These are phyloP conservation scores for Perca schrenkii DNA, from an alignment of 2,113 vertebrate species.

Conservation along the genomic window DNA sequence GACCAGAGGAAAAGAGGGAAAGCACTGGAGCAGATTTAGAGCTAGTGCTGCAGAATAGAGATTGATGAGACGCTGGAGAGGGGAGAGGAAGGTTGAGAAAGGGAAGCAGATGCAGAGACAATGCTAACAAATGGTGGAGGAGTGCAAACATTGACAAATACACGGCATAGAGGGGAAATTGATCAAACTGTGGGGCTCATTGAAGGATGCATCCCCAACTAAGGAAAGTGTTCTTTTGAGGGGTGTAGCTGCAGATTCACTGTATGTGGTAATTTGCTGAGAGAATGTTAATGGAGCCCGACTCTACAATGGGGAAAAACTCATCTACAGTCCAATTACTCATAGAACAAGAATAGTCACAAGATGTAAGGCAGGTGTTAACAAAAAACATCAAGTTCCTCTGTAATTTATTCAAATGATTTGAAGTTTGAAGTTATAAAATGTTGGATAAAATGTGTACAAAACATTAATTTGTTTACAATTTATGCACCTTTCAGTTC, in stretches of 20 bases:
- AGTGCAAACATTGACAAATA: conserved; percentile 47
- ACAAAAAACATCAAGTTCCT: not conserved
- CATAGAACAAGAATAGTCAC: not conserved
- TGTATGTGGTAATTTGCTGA: conserved; percentile 8
- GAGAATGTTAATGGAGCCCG: conserved; percentile 38
- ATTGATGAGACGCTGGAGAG: conserved; percentile 53
- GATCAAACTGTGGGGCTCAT: conserved; percentile 25
- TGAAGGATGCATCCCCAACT: conserved; percentile 24
- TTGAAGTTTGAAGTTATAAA: not conserved
- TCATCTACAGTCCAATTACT: conserved; percentile 12
- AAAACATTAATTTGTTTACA: not conserved
- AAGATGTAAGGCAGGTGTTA: not conserved
- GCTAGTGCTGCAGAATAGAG: conserved; percentile 53
- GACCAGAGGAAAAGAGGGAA: conserved; percentile 23
- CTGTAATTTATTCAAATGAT: not conserved
- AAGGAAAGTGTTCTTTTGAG: conserved; percentile 19
- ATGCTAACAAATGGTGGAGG: conserved; percentile 32
- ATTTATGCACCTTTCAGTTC: not conserved
- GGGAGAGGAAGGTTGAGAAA: conserved; percentile 4
- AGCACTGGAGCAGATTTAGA: conserved; percentile 40
- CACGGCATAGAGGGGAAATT: conserved; percentile 27
- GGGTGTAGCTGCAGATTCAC: conserved; percentile 4
- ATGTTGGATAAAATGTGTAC: not conserved
- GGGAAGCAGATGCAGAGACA: conserved; percentile 32
- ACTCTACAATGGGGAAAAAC: not conserved